Base-by-base conservation (phyloP, 2,888 invertebrate species). In the Neocrepidodera transversa region DNA sequence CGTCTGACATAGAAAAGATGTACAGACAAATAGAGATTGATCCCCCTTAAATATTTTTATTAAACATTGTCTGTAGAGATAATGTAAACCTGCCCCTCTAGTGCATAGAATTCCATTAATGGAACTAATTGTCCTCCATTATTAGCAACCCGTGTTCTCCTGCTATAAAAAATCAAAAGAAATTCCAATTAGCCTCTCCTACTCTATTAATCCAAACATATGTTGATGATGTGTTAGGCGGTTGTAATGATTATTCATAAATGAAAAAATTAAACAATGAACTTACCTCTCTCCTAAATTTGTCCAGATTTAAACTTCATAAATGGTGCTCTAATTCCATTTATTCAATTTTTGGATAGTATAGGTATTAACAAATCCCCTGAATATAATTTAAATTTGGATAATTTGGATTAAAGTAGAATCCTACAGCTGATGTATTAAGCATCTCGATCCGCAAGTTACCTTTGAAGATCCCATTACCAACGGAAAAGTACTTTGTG, bases 181-280 rank as follows among this genome's bases (percentile, higher is more conserved):
- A n/a, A n/a, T n/a, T n/a, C n/a, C n/a, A n/a, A n/a, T n/a, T 51
- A 11, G 56, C 49, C 8, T 14, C 49, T 4, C 13, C 28, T 7
- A 26, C 40, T 23, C n/a, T 60, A 17, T 18, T 48, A 18, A 20
- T 42, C 3, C 26, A 54, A 28, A 38, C 28, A 5, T 59, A 54
- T 35, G 49, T 54, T 11, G 59, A 59, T 23, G 51, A 50, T 13
- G 16, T 32, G 7, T 14, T 17, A 4, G 11, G 4, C n/a, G 38
- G 38, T 3, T 6, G 13, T 4, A 17, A 7, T 7, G 4, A 35
- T 13, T 35, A 4, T 35, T 35, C 35, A 28, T 2, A 28, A 28
- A 8, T 28, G 10, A 2, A 28, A 28, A 2, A 8, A 3, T 8
- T 28, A 3, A 2, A 28, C 8, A 10, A 28, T 28, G 28, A 28